Evolutionary conservation across 2,888 invertebrate genomes (phyloP).

Genomic region (Synanthedon tipuliformis): DNA sequence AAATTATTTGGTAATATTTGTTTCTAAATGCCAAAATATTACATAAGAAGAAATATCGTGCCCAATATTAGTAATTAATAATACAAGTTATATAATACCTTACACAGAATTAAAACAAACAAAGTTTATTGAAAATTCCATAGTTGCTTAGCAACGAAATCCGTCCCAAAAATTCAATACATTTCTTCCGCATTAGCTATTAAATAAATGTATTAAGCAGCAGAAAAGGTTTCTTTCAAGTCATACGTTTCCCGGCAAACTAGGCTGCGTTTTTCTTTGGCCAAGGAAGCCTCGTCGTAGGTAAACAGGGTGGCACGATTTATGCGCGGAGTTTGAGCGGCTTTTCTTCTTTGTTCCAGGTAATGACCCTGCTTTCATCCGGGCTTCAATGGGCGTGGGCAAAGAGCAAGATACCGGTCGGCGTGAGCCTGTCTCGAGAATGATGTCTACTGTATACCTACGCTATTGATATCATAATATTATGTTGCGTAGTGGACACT

Average conservation of each 20-base stretch:
- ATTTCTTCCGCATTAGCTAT: background rate
- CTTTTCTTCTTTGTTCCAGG: conserved; percentile 65
- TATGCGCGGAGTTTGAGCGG: conserved; percentile 60
- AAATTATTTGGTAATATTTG: too few species aligned
- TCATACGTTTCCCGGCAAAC: conserved; percentile 27
- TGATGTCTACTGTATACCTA: background rate
- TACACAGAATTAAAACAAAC: too few species aligned
- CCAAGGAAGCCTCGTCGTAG: conserved; percentile 49
- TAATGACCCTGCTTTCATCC: conserved; percentile 68
- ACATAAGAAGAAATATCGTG: too few species aligned
- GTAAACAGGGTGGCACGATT: conserved; percentile 63
- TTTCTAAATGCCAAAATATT: too few species aligned
- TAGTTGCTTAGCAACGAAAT: too few species aligned
- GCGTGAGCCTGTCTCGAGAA: conserved; percentile 17
- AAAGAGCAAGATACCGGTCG: conserved; percentile 51
- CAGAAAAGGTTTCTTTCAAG: conserved; percentile 1
- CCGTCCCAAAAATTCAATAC: too few species aligned
- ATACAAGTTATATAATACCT: too few species aligned
- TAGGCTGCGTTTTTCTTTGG: conserved; percentile 62
- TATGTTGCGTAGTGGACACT: background rate
- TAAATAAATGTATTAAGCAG: conserved; percentile 1
- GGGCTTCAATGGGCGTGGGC: conserved; percentile 49
- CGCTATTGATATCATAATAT: too few species aligned
- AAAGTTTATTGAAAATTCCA: too few species aligned
- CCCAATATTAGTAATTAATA: too few species aligned